Evolutionary conservation across 2,797 vertebrate species (phyloP).

Genomic region (Pangasius larnaudii): DNA sequence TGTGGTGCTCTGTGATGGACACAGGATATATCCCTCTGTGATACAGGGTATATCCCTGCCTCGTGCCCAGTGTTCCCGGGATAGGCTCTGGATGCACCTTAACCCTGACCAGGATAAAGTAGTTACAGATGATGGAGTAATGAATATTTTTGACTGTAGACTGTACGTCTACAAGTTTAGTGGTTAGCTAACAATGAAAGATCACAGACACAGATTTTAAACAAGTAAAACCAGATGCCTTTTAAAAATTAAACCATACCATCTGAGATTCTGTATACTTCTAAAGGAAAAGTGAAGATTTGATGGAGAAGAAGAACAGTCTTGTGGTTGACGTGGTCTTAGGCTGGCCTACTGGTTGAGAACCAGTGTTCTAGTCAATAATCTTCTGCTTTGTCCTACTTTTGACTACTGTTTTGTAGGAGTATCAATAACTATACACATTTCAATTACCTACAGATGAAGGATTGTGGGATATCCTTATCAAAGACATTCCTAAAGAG

Average conservation of each 20-base stretch:
- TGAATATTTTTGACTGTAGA: too few species aligned
- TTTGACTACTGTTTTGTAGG: background rate
- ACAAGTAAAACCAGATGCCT: background rate
- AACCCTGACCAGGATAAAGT: background rate
- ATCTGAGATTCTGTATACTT: background rate
- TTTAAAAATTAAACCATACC: background rate
- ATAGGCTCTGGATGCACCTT: background rate
- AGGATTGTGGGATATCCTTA: constrained; percentile 97
- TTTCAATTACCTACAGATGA: constrained; percentile 79
- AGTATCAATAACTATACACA: background rate
- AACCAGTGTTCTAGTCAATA: background rate
- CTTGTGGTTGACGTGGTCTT: background rate
- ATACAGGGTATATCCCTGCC: background rate
- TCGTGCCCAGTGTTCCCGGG: background rate
- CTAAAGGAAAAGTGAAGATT: background rate
- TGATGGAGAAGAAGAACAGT: background rate
- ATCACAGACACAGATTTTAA: background rate
- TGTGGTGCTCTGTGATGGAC: background rate
- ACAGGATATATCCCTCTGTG: background rate
- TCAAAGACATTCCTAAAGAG: constrained; percentile 97
- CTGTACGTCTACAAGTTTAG: too few species aligned
- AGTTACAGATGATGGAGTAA: background rate
- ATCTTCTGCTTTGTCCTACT: background rate
- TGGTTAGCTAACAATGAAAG: background rate
- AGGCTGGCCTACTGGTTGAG: background rate